Evolutionary conservation across 1,140 invertebrate genomes (phyloP), one percentile per base, ranked within the genome.

Genomic region (Andrena cerasifolii): DNA sequence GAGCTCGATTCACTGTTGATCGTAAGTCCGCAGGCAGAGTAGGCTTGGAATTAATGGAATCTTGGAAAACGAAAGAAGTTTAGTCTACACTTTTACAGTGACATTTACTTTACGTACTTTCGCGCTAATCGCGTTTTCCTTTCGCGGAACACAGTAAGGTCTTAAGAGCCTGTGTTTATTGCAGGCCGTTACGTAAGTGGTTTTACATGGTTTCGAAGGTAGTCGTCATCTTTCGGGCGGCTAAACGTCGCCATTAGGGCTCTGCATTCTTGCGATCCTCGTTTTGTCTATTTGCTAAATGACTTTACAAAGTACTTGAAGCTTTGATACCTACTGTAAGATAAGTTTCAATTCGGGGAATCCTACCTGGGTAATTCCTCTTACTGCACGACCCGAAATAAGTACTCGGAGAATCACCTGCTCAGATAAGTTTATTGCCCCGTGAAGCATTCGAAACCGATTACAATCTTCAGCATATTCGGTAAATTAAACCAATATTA

Each of bases 131-230:
- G 24, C 5, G 53, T 66, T 67, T 67, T 63, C 18, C 24, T 47
- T 24, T 62, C 8, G 0, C 47, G 8, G n/a, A 63, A 16, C 18
- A 18, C 5, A 10, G 26, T 16, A 72, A 28, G 26, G 21, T 68
- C 14, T 14, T 77, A 18, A 36, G 68, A 78, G 12, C 1, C 31
- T 12, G 43, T 51, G 47, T 43, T 78, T 62, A 56, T 62, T 47
- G 8, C 8, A 8, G 0, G 14, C 26, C 49, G 43, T 79, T 83
- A 75, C 21, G 6, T 66, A 68, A 79, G 36, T 18, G n/a, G 18
- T 51, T 12, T 75, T 53, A 26, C 6, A 8, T 24, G 24, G 21
- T 62, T 49, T 33, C 0, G 7, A 70, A 78, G 43, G 6, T 1
- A 6, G 24, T 40, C 67, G 10, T 7, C 33, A 45, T 40, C 2